phyloP scores from a whole-genome alignment of 2,113 vertebrate genomes.

The Python bivittatus region DNA sequence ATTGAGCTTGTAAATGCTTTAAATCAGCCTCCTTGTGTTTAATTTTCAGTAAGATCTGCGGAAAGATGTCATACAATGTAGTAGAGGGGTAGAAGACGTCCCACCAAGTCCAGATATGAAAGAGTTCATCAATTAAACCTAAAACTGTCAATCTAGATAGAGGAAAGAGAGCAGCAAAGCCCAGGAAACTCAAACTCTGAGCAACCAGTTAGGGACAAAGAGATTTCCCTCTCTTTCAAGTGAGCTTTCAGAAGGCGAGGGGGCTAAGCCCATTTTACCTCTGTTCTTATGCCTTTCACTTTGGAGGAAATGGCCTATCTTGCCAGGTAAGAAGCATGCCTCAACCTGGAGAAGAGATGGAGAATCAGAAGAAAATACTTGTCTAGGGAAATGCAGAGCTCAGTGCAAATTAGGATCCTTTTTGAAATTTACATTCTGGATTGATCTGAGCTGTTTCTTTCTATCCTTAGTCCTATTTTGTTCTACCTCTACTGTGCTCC shows the following conservation, averaged over 20 bases:
- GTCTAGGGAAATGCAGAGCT: not conserved
- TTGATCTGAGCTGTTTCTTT: not conserved
- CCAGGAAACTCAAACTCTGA: not conserved
- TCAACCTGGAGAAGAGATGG: not conserved
- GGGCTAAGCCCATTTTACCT: not conserved
- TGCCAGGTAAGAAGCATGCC: not conserved
- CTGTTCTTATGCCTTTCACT: not conserved
- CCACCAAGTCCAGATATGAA: not conserved
- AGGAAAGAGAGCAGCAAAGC: not conserved
- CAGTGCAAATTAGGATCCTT: not conserved
- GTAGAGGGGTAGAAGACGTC: not conserved
- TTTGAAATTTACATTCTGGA: not conserved
- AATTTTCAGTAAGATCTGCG: slow-evolving; percentile 82
- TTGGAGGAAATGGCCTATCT: not conserved
- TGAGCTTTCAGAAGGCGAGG: no score
- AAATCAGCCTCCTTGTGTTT: slow-evolving; percentile 86
- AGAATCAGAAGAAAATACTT: not conserved
- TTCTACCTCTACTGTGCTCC: not conserved
- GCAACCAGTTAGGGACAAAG: not conserved
- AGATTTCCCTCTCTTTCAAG: not conserved
- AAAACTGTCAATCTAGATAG: not conserved
- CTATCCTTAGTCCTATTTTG: not conserved
- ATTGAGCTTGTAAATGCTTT: slow-evolving; percentile 80
- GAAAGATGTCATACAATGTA: not conserved
- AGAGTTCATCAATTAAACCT: not conserved